Base-by-base conservation (phyloP, 2,113 vertebrate genomes). In the Caranx ignobilis region DNA sequence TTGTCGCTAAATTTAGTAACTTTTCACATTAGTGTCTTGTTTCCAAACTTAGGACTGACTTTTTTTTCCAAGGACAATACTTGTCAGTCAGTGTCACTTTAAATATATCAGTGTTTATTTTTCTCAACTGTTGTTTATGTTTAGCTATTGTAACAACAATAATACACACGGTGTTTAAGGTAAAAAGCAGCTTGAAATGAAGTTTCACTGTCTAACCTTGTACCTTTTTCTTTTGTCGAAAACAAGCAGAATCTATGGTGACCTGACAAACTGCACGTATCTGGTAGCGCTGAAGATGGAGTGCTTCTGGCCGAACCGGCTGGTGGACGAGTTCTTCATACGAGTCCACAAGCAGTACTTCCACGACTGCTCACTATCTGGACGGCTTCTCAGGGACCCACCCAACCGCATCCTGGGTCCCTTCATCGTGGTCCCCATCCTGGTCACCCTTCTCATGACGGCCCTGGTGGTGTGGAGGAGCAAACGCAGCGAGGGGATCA, bases 391-490 rank as follows among this genome's bases (percentile, higher is more conserved):
- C 59, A 92, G 71, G 0, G 98, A 99, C 88, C 98, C 98, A 0
- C 97, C 97, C 4, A 94, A 94, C 71, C 82, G 89, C 48, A 47
- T 98, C 82, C 94, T 98, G 76, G 97, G 96, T 39, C 96, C 97
- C 39, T 97, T 99, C 91, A 96, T 99, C 9, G 80, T 93, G 5
- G 90, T 96, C 61, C 98, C 98, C 31, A 62, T 98, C 71, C 82
- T 97, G 8, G 90, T 97, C 88, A 98, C 97, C 0, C 93, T 99
- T 65, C 94, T 99, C 10, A 94, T 97, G 95, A 98, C 97, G 0
- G 95, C 90, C 0, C 93, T 99, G 82, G 97, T 99, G 77, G 97
- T 97, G 79, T 99, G 98, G 97, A 92, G 96, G 85, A 98, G 96
- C 95, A 97, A 98, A 80, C 95, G 90, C 84, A 95, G 95, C 0